phyloP scores from a whole-genome alignment of 2,113 vertebrate genomes.

The Leptobrachium leishanense region DNA sequence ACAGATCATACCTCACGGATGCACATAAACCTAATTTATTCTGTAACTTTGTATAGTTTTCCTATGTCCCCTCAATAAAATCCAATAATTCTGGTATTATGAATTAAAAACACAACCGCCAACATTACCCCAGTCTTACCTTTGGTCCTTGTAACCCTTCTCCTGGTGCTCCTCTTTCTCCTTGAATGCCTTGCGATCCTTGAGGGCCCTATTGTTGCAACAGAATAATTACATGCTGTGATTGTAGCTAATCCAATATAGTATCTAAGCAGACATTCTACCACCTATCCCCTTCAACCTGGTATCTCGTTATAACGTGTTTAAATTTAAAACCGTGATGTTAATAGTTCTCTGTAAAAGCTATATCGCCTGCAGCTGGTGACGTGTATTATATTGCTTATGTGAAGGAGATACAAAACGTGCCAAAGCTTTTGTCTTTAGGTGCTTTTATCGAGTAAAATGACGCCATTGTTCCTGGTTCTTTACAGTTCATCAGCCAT shows the following conservation, averaged over 20 bases:
- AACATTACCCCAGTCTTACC: slow-evolving; percentile 64
- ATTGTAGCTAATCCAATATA: slow-evolving; percentile 10
- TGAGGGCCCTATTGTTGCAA: slow-evolving; percentile 80
- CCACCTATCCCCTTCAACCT: neutral
- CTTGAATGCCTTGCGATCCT: slow-evolving; percentile 83
- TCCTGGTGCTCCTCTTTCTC: slow-evolving; percentile 79
- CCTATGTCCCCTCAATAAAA: too few relatives aligned
- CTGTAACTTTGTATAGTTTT: too few relatives aligned
- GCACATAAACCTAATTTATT: too few relatives aligned
- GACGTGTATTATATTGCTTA: neutral
- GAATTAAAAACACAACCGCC: too few relatives aligned
- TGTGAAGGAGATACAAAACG: neutral
- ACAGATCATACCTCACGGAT: too few relatives aligned
- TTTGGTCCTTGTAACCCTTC: slow-evolving; percentile 86
- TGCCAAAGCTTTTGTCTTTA: neutral
- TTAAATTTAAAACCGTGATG: slow-evolving; percentile 44
- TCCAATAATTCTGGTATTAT: too few relatives aligned
- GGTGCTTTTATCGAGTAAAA: neutral
- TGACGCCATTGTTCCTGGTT: neutral
- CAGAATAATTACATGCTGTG: slow-evolving; percentile 42
- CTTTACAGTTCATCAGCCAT: neutral
- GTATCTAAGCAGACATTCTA: neutral
- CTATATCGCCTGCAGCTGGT: slow-evolving; percentile 48
- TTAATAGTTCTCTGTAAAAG: slow-evolving; percentile 31
- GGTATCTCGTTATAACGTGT: slow-evolving; percentile 48